phyloP scores from a whole-genome alignment of 2,888 invertebrate species.

The Orchestes rusci region DNA sequence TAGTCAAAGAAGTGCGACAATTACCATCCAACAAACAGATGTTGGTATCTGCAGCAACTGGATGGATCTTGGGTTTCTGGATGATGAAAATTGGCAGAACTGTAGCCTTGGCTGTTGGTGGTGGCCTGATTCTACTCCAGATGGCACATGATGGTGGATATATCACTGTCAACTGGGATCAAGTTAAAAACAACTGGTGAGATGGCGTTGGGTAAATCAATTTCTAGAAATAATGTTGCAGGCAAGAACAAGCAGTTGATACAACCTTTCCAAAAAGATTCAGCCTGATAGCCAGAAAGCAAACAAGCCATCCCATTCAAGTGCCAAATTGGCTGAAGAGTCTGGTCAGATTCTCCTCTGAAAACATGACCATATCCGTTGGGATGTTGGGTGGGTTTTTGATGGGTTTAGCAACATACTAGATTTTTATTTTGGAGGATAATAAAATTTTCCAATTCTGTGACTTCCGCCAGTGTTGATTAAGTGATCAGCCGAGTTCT shows the following conservation, averaged over 20 bases:
- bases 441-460: no score
- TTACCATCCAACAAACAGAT: slow-evolving; percentile 16
- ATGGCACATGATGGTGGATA: slow-evolving; percentile 12
- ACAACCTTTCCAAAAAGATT: no score
- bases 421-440: no score
- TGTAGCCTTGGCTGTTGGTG: slow-evolving; percentile 14
- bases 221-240: no score
- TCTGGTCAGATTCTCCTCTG: slow-evolving; percentile 3
- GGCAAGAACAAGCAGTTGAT: no score
- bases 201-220: not conserved
- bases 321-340: slow-evolving; percentile 7
- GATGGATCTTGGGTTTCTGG: slow-evolving; percentile 18
- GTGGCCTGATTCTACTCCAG: slow-evolving; percentile 17
- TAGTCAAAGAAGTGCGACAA: slow-evolving; percentile 11
- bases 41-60: slow-evolving; percentile 12
- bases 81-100: slow-evolving; percentile 17
- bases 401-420: slow-evolving; percentile 16
- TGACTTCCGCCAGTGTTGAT: no score
- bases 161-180: slow-evolving; percentile 16
- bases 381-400: slow-evolving; percentile 21
- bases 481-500: no score
- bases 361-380: slow-evolving; percentile 10
- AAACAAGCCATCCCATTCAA: not conserved
- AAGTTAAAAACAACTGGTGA: slow-evolving; percentile 5
- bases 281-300: no score